These are phyloP conservation scores for Erebia aethiops DNA, from an alignment of 2,888 invertebrate species.

Conservation along the genomic window DNA sequence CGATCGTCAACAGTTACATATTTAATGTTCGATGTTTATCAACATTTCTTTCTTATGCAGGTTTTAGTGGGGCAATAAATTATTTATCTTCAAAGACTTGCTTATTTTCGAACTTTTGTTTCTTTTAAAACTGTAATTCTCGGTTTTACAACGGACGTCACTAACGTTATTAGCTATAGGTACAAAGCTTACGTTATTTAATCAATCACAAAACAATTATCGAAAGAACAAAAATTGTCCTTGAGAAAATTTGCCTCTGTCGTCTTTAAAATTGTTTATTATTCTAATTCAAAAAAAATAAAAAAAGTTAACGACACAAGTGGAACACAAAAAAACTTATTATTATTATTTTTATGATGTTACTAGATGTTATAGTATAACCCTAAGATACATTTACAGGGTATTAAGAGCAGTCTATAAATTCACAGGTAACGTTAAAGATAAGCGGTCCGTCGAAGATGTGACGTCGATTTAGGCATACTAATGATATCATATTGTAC, in stretches of 20 bases:
- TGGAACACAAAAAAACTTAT: no score
- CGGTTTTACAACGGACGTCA: constrained; percentile 65
- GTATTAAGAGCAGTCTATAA: constrained; percentile 53
- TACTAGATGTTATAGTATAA: background rate
- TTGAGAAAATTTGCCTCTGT: no score
- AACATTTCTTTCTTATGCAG: constrained; percentile 82
- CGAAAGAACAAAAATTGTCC: no score
- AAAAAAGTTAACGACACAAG: background rate
- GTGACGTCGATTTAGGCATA: constrained; percentile 55
- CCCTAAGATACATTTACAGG: constrained; percentile 42
- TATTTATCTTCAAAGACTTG: constrained; percentile 81
- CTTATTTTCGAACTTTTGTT: constrained; percentile 80
- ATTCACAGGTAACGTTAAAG: constrained; percentile 53
- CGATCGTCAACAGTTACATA: constrained; percentile 82
- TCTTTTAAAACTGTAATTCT: constrained; percentile 58
- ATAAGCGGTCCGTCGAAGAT: constrained; percentile 64
- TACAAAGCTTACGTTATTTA: constrained; percentile 45
- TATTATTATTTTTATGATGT: background rate
- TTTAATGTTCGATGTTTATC: constrained; percentile 83
- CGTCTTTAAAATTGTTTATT: no score
- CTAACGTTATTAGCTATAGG: constrained; percentile 56
- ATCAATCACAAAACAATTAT: background rate
- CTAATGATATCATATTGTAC: constrained; percentile 65
- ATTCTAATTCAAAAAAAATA: no score
- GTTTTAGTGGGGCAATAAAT: constrained; percentile 80